Conservation (phyloP, 2,888 invertebrate species). For the Eledona agricola region DNA sequence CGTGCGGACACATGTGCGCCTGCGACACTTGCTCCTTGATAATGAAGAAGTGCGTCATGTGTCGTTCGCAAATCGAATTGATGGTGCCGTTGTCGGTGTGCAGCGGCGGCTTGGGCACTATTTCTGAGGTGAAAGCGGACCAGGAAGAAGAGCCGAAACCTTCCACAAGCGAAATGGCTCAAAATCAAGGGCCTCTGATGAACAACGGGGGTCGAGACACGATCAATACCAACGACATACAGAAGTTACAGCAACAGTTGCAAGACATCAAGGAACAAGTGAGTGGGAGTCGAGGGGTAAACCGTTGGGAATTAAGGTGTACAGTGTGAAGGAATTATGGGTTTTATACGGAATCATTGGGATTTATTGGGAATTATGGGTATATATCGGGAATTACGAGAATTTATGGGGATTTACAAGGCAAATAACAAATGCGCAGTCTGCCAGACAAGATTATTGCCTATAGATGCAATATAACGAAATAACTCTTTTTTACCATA, state of each 20-base stretch:
- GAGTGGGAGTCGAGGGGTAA: too few species aligned
- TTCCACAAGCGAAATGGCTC: constrained; percentile 60
- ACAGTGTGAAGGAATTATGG: too few species aligned
- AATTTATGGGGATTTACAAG: too few species aligned
- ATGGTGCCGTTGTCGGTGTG: constrained; percentile 66
- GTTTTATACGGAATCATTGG: too few species aligned
- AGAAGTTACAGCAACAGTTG: constrained; percentile 91
- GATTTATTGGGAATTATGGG: too few species aligned
- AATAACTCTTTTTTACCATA: too few species aligned
- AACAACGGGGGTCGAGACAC: constrained; percentile 76
- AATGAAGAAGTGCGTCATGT: constrained; percentile 98
- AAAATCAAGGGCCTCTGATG: constrained; percentile 64
- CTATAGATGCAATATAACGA: too few species aligned
- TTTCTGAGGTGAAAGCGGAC: constrained; percentile 65
- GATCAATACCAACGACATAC: constrained; percentile 79
- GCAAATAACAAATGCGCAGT: too few species aligned
- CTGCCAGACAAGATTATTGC: too few species aligned
- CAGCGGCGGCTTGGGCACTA: constrained; percentile 61
- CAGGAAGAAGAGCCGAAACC: constrained; percentile 62
- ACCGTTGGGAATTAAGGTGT: too few species aligned
- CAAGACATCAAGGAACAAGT: constrained; percentile 98
- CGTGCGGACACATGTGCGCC: constrained; percentile 95
- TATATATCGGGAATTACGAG: too few species aligned
- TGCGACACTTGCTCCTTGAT: constrained; percentile 90
- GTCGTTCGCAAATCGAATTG: constrained; percentile 85